These are phyloP conservation scores for Coluber constrictor DNA, from an alignment of 2,797 vertebrate species.

Conservation along the genomic window DNA sequence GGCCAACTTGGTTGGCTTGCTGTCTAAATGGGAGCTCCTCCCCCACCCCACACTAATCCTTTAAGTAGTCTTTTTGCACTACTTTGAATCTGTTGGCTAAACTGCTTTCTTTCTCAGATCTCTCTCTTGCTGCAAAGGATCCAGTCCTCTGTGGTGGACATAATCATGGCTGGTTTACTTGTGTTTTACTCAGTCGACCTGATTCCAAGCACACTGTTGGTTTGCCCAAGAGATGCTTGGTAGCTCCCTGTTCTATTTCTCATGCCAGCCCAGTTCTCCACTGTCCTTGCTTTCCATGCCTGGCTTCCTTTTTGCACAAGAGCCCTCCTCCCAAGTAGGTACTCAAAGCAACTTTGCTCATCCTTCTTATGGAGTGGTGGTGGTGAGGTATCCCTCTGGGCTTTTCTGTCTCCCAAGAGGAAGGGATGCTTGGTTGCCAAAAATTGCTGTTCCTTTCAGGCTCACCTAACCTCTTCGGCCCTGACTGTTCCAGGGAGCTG, in stretches of 20 bases:
- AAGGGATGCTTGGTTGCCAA: background rate
- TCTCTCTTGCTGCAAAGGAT: background rate
- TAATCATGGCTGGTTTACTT: background rate
- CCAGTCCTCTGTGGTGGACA: background rate
- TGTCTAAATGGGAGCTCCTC: background rate
- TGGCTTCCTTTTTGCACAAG: background rate
- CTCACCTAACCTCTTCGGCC: fast-evolving
- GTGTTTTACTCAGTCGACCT: background rate
- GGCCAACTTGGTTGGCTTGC: background rate
- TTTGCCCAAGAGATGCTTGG: background rate
- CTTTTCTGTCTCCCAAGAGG: background rate
- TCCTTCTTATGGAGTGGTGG: background rate
- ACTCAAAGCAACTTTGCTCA: too few relatives aligned
- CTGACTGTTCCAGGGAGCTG: background rate
- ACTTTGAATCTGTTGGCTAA: background rate
- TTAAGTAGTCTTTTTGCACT: background rate
- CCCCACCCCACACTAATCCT: background rate
- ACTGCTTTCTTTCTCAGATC: background rate
- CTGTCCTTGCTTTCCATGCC: too few relatives aligned
- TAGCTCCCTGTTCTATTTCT: background rate
- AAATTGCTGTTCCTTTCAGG: background rate
- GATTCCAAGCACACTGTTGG: background rate
- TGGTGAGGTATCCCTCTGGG: too few relatives aligned
- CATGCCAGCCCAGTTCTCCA: background rate
- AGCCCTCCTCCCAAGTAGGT: background rate